Base-by-base conservation (phyloP, 2,888 invertebrate species). In the Hydroisotoma schaefferi region DNA sequence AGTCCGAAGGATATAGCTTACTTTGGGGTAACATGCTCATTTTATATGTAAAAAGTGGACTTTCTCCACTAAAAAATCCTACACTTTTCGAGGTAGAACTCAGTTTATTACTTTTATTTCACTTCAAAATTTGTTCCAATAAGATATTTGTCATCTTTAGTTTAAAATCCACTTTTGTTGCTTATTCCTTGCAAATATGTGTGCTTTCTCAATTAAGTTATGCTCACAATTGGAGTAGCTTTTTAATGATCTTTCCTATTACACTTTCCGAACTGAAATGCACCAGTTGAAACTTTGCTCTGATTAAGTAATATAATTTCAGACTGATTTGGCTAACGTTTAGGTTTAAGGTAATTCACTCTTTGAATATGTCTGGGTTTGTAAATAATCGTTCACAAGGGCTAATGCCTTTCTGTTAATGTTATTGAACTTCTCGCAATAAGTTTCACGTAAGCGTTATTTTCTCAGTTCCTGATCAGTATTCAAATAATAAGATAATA, bases 1-100 rank as follows among this genome's bases (percentile, higher is more conserved):
- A 68, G 43, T 69, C 67, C 10, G 28, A 55, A 3, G 59, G 29
- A 49, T 67, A 65, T 33, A 64, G 55, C 27, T 67, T 69, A n/a
- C n/a, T n/a, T 37, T 67, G 61, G 48, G 57, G 61, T 48, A 61
- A 58, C 60, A 64, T 64, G 58, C 55, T 64, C 25, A 25, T 49
- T 29, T 53, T 51, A n/a, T 10, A 15, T 40, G 5, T 40, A 15
- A 10, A 15, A 18, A 40, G 5, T 15, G 5, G 40, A 52, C 18
- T 48, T 40, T 40, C 40, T 8, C 40, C 40, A 38, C 33, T 38
- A 28, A 18, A 25, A 10, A 44, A 20, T 15, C 53, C 18, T 28
- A 20, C 22, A 25, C 33, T 40, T 51, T 33, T 46, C 25, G 28
- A n/a, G n/a, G n/a, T n/a, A n/a, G n/a, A n/a, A n/a, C n/a, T 25